Percentiles rank a stretch among this genome's conserved stretches.
Evolutionary conservation across 2,113 vertebrate genomes (phyloP).

Genomic region (Xiphorhynchus elegans): DNA sequence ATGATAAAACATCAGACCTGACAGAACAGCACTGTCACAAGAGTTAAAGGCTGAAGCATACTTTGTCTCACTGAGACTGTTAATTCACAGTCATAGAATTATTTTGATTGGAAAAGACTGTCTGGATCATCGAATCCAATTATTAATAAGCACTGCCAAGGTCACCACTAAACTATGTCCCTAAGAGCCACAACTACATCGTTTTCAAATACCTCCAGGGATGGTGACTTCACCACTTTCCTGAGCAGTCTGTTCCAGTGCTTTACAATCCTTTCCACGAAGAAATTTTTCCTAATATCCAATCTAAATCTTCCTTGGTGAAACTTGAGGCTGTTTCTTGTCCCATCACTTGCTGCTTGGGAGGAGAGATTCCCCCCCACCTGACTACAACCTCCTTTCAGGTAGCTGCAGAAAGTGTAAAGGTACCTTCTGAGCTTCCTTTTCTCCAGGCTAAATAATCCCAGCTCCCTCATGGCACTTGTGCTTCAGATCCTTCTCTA

Average conservation of each 20-base stretch:
- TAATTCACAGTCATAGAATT: background rate
- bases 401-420: background rate
- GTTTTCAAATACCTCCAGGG: background rate
- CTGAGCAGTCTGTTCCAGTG: background rate
- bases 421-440: background rate
- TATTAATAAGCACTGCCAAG: background rate
- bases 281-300: background rate
- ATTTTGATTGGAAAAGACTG: background rate
- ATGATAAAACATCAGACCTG: background rate
- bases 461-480: background rate
- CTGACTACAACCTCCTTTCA: background rate
- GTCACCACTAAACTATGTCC: background rate
- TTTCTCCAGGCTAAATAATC: background rate
- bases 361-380: background rate
- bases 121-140: background rate
- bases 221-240: no score
- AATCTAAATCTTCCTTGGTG: background rate
- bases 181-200: background rate
- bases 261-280: background rate
- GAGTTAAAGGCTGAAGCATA: background rate
- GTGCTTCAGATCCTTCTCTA: background rate
- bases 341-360: background rate
- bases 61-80: background rate
- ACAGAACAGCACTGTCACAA: background rate
- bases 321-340: background rate